A percentile compares a stretch with the other conserved stretches of the same genome.
These are phyloP conservation scores for Homarus americanus DNA, from an alignment of 1,140 invertebrate genomes.

Conservation along the genomic window DNA sequence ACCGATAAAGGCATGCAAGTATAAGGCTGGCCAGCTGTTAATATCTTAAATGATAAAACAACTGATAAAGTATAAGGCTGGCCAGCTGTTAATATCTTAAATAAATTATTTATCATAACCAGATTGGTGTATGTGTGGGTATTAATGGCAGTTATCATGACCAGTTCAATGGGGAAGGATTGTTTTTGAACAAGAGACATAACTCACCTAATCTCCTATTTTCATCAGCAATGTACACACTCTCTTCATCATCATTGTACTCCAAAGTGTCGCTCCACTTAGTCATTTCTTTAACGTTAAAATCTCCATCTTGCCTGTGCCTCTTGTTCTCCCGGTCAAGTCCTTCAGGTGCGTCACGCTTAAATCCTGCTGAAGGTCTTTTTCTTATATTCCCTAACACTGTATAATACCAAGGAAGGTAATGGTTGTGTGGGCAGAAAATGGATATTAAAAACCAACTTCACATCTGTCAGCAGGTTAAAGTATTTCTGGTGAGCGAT, in stretches of 20 bases:
- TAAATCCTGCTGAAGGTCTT: background rate
- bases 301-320: background rate
- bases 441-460: background rate
- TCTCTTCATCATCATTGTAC: background rate
- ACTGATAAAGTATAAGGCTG: too few species aligned
- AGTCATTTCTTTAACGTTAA: background rate
- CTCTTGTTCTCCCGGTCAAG: background rate
- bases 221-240: background rate
- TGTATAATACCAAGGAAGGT: background rate
- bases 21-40: too few species aligned
- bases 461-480: background rate
- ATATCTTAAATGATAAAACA: too few species aligned
- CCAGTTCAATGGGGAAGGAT: too few species aligned
- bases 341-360: background rate
- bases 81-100: too few species aligned
- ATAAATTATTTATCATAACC: too few species aligned
- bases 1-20: too few species aligned
- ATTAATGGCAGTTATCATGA: too few species aligned
- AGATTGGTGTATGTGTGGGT: too few species aligned
- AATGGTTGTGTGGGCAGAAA: background rate
- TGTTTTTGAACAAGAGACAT: too few species aligned
- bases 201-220: background rate
- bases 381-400: background rate
- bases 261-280: background rate
- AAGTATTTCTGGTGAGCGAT: background rate